These are phyloP conservation scores for Sebastes vulpes DNA, from an alignment of 2,797 vertebrate species.

Conservation along the genomic window DNA sequence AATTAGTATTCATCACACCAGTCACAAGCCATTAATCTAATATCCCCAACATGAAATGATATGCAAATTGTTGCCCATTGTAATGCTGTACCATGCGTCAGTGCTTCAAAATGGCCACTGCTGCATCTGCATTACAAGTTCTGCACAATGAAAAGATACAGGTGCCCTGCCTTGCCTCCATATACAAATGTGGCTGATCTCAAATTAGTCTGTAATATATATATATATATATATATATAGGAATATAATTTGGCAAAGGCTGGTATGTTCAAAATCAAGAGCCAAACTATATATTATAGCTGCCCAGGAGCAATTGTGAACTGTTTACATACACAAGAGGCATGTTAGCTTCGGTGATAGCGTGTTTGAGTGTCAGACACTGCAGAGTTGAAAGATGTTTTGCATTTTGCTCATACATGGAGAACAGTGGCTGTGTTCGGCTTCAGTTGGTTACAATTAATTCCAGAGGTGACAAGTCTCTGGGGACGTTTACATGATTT, in stretches of 20 bases:
- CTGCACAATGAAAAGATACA: conserved; percentile 41
- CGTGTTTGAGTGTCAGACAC: background rate
- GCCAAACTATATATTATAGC: background rate
- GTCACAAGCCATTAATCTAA: conserved; percentile 86
- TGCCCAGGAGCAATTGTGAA: background rate
- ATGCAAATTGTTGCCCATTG: conserved; percentile 83
- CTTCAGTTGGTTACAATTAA: background rate
- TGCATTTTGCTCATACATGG: background rate
- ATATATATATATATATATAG: background rate
- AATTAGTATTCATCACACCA: conserved; percentile 85
- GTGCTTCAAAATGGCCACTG: conserved; percentile 78
- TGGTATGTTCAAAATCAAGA: background rate
- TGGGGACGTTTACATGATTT: background rate
- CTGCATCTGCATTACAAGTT: conserved; percentile 58
- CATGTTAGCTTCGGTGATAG: background rate
- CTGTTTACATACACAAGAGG: background rate
- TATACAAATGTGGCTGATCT: conserved; percentile 10
- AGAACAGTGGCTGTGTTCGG: background rate
- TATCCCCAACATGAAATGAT: conserved; percentile 84
- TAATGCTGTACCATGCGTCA: conserved; percentile 74
- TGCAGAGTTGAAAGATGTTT: background rate
- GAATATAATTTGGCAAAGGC: background rate
- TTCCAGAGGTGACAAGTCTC: background rate
- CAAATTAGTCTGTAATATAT: background rate
- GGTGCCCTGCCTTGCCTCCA: background rate